Base-by-base conservation (phyloP, 2,888 invertebrate genomes). In the Labia minor region DNA sequence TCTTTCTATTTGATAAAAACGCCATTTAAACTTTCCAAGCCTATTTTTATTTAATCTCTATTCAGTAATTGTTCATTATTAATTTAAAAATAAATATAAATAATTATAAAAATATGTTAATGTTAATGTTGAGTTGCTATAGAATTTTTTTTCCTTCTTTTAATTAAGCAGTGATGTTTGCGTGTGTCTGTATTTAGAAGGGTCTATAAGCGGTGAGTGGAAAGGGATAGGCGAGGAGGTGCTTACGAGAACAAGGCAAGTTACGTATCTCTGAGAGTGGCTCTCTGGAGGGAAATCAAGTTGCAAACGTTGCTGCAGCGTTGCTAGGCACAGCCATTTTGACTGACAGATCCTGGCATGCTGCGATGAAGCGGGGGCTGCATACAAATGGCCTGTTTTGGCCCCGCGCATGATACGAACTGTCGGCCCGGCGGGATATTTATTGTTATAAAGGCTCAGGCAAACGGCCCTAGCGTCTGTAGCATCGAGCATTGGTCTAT, bases 331-430 rank as follows among this genome's bases (percentile, higher is more conserved):
- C 74, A 75, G 77, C 76, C 76, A 76, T 77, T 77, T 71, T 77
- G 78, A 78, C 76, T 78, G 78, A 78, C 78, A 77, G 78, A 77
- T 77, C 78, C 76, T 75, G 77, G 76, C 77, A 75, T 76, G 77
- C 75, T 76, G 75, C 77, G 78, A 78, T 76, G 78, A 76, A 75
- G 75, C 74, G 75, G 73, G 74, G 74, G 75, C 74, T 76, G 78
- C 78, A 78, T 78, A 77, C 76, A 76, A 77, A 77, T 77, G 74
- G 77, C 76, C 77, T 77, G 76, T 76, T 77, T 77, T 75, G 73
- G 74, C 72, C 72, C 73, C 74, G 73, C 74, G 74, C 72, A 69
- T 70, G 70, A 70, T 70, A 69, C 69, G 68, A 69, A 70, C 69
- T 70, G 70, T 70, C 70, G 64, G 21, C 66, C 11, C 62, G 62